Evolutionary conservation across 2,888 invertebrate species (phyloP), one percentile per base, ranked within the genome.

Genomic region (Cyrtodaria siliqua): DNA sequence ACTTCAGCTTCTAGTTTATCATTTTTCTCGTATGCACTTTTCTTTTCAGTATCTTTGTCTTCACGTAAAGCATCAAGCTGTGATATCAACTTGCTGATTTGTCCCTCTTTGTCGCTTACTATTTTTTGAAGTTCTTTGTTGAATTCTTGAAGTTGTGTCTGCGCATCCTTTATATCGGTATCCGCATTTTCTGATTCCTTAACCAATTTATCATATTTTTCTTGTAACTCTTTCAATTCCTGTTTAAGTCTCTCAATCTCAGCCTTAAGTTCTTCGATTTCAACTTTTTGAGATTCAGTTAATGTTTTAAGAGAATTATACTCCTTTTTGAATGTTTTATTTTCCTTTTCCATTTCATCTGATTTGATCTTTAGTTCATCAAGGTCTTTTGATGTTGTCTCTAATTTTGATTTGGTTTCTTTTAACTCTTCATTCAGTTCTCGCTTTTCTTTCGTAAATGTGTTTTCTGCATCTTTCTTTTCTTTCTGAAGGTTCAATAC

Each of bases 141-240:
- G 24, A 81, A 76, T 26, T 70, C 60, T 49, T 82, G 75, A 12
- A 82, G 53, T 16, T 76, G 71, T 3, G 61, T 68, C 9, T 79
- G 79, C 9, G 80, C 49, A 9, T 62, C 71, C 64, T 82, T 82
- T n/a, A 86, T 61, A 50, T 80, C 82, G 9, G 63, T 57, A n/a
- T 68, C 70, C 18, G 81, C 79, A 26, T 68, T 77, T 59, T 82
- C 80, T 20, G 76, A 73, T 47, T 86, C 86, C 6, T 68, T 69
- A 26, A 82, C 78, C 38, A 85, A 44, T 24, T 61, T 76, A 16
- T 71, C 64, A 52, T 79, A 84, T 44, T 72, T 76, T 6, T 69
- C 60, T n/a, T 73, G 53, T 27, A 63, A 74, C 20, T 79, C 83
- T 29, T 80, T 73, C 6, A 86, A 60, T 57, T 83, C 83, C 16